Percentiles rank a stretch among this genome's conserved stretches.
Conservation (phyloP, 2,113 vertebrate species). For the Etia nguti region DNA sequence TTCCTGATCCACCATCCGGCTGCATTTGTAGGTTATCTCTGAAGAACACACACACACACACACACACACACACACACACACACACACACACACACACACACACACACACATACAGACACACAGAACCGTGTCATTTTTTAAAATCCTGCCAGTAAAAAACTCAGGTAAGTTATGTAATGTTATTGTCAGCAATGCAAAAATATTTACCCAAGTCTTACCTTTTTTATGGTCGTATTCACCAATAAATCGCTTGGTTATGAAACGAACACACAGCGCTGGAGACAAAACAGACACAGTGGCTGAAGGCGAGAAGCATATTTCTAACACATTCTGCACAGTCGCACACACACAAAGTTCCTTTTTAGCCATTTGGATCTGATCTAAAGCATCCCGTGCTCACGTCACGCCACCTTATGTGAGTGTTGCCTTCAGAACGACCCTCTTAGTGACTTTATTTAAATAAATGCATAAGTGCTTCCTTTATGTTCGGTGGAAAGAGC, state of each 20-base stretch:
- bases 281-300: conserved; percentile 48
- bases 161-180: no score
- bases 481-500: neutral
- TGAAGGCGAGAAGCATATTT: neutral
- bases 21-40: conserved; percentile 74
- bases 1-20: conserved; percentile 67
- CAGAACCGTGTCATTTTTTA: neutral
- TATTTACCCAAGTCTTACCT: conserved; percentile 35
- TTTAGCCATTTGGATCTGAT: neutral
- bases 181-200: neutral
- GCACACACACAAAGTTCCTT: neutral
- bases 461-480: neutral
- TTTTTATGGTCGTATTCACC: conserved; percentile 75
- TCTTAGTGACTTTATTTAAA: neutral
- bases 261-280: conserved; percentile 73
- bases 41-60: neutral
- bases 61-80: neutral
- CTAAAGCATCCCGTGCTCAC: neutral
- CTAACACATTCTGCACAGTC: rapidly evolving
- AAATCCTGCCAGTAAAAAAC: neutral
- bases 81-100: neutral
- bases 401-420: neutral
- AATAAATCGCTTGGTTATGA: conserved; percentile 74
- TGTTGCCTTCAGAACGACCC: neutral
- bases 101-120: rapidly evolving